Evolutionary conservation across 2,797 vertebrate species (phyloP).

Genomic region (Eutrigla gurnardus): DNA sequence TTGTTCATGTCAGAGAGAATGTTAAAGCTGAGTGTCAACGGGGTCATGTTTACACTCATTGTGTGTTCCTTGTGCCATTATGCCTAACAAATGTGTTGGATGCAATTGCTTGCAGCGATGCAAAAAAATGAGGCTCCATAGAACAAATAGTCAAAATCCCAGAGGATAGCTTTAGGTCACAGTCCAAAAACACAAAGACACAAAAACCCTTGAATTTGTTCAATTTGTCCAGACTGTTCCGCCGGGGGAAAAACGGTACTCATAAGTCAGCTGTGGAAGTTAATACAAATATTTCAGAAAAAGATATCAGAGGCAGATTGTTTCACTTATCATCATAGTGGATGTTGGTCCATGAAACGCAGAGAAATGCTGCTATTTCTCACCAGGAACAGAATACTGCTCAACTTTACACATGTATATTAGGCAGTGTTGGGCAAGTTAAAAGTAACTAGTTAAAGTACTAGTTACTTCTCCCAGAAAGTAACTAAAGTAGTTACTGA

Average conservation of each 20-base stretch:
- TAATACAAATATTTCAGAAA: constrained; percentile 6
- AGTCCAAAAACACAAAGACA: not conserved
- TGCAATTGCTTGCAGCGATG: not conserved
- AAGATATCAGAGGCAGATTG: not conserved
- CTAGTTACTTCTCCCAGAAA: too few species aligned
- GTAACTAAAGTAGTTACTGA: too few species aligned
- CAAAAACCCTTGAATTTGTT: not conserved
- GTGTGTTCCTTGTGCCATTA: not conserved
- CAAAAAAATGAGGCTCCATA: not conserved
- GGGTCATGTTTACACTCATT: not conserved
- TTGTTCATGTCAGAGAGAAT: not conserved
- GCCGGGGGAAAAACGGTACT: constrained; percentile 23
- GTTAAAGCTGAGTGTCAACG: not conserved
- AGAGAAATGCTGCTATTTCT: constrained; percentile 14
- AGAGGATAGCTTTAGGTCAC: not conserved
- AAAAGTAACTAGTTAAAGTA: too few species aligned
- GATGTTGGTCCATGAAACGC: constrained; percentile 11
- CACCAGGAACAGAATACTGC: constrained; percentile 10
- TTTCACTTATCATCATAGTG: constrained; percentile 19
- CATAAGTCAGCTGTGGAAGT: constrained; percentile 41
- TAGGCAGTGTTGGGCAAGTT: too few species aligned
- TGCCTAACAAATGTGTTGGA: not conserved
- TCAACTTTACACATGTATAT: not conserved
- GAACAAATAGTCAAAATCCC: not conserved
- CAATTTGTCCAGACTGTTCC: constrained; percentile 40